Base-by-base conservation (phyloP, 1,140 invertebrate genomes). In the Sesamia nonagrioides region DNA sequence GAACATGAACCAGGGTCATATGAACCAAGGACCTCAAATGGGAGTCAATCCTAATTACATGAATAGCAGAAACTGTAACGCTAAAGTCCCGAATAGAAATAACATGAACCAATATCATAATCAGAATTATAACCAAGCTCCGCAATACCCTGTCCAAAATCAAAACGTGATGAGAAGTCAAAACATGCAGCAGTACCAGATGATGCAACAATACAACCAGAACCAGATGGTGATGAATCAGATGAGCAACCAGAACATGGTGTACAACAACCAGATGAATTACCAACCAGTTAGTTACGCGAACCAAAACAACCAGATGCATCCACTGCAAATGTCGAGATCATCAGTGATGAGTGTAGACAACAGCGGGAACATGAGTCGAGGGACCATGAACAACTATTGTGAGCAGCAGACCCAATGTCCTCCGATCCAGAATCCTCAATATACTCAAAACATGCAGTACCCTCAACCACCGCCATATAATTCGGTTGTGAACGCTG, bases 261-360 rank as follows among this genome's bases (percentile, higher is more conserved):
- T 82, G 6, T 93, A 92, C 69, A 91, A 88, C 56, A 92, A 91
- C 27, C 91, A 93, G 61, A 89, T 95, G 74, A 95, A 96, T 21
- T 95, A 93, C 48, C 95, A 95, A 72, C 92, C 92, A 1, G 78
- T 89, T 8, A 95, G 91, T 54, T 91, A 94, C 13, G 71, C 84
- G 0, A 95, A 94, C 76, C 95, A 95, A 82, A 85, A 66, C 54
- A 95, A 88, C 72, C 95, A 94, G 45, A 89, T 94, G 61, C 92
- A 95, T 85, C 89, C 88, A 11, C 82, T 92, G 85, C 92, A 94
- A 79, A 91, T 93, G 87, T 94, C 93, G 0, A 87, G 91, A 45
- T 93, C 92, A 0, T 94, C 93, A 0, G 80, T 91, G 37, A 94
- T 94, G 93, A 94, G 93, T 63, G 91, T 92, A 2, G 92, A 94